Evolutionary conservation across 2,113 vertebrate species (phyloP).

Genomic region (Loxodonta africana): DNA sequence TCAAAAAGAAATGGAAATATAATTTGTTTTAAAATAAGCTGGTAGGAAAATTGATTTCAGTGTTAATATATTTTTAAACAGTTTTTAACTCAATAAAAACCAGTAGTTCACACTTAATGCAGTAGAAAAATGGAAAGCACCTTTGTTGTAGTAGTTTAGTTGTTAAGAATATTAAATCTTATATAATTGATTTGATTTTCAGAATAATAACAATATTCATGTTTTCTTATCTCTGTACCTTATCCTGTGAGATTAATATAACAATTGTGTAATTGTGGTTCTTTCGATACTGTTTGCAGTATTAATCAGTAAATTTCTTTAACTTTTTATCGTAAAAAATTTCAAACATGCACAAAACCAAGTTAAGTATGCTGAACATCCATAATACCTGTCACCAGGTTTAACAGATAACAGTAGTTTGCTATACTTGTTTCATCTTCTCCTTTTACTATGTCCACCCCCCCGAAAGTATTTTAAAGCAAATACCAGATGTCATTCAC

Average conservation of each 20-base stretch:
- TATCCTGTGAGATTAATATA: neutral
- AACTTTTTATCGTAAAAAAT: neutral
- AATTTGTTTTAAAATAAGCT: conserved; percentile 31
- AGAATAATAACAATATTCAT: neutral
- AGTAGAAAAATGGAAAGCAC: neutral
- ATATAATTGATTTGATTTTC: neutral
- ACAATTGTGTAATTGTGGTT: neutral
- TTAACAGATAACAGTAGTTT: neutral
- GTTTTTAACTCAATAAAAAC: conserved; percentile 25
- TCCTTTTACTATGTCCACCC: neutral
- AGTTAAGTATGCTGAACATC: neutral
- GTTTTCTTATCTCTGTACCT: neutral
- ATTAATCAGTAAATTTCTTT: neutral
- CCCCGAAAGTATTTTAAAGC: neutral
- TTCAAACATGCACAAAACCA: neutral
- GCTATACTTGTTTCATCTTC: neutral
- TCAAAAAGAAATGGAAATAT: conserved; percentile 21
- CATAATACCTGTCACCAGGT: neutral
- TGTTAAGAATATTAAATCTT: conserved; percentile 50
- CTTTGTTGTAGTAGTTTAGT: neutral
- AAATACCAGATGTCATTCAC: neutral
- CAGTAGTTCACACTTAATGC: conserved; percentile 23
- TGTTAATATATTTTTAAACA: conserved; percentile 35
- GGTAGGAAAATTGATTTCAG: conserved; percentile 4
- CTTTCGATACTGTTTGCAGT: neutral